phyloP scores from a whole-genome alignment of 1,140 invertebrate genomes.

The Metaphire vulgaris region DNA sequence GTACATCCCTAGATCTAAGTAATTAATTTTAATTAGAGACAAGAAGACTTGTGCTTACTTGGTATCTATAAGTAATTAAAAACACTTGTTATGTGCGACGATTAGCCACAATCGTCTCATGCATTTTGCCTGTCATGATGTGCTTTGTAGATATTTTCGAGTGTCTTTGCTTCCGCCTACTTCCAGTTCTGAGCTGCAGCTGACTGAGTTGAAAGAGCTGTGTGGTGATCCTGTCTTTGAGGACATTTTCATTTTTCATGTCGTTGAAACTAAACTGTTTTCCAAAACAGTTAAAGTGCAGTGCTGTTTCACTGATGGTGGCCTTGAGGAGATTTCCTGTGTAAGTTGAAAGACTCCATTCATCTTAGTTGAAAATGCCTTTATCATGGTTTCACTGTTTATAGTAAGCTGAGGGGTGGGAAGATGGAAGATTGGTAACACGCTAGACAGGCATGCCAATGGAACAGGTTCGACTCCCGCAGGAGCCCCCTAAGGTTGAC shows the following conservation, averaged over 20 bases:
- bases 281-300: constrained; percentile 84
- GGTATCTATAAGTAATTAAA: no score
- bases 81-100: no score
- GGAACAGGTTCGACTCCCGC: no score
- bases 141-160: constrained; percentile 68
- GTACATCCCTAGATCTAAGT: no score
- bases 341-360: constrained; percentile 41
- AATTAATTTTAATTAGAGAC: no score
- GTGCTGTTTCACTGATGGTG: constrained; percentile 58
- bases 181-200: constrained; percentile 57
- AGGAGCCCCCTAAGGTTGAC: no score
- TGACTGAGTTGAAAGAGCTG: constrained; percentile 65
- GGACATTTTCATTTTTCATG: constrained; percentile 69
- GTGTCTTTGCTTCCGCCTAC: constrained; percentile 66
- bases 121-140: no score
- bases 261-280: constrained; percentile 67
- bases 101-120: no score
- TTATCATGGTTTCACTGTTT: neutral
- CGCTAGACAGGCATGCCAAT: no score
- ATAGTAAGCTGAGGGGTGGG: no score
- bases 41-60: no score
- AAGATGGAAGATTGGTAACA: no score
- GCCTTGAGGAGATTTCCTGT: constrained; percentile 36
- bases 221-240: constrained; percentile 71
- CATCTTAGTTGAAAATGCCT: neutral